Percentiles rank a stretch among this genome's conserved stretches.
Conservation (phyloP, 2,797 vertebrate genomes). For the Clarias platycephalus region DNA sequence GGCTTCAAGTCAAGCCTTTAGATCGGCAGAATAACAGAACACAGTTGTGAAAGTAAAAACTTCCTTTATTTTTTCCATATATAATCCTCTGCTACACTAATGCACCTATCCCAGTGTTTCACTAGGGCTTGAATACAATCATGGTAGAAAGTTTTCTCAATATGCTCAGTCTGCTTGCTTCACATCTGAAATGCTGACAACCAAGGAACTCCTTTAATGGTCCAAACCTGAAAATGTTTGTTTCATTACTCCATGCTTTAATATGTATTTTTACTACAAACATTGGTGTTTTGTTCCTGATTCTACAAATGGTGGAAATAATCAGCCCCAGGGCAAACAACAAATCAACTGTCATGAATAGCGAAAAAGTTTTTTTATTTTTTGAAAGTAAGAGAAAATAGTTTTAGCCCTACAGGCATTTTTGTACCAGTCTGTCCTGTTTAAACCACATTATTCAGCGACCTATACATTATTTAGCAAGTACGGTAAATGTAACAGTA, state of each 20-base stretch:
- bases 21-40: too few relatives aligned
- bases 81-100: too few relatives aligned
- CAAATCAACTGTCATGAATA: background rate
- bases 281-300: constrained; percentile 2
- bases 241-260: background rate
- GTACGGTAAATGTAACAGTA: background rate
- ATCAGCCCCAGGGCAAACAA: background rate
- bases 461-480: background rate
- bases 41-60: too few relatives aligned
- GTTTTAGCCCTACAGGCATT: background rate
- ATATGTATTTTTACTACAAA: constrained; percentile 12
- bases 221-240: too few relatives aligned
- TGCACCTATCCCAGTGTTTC: too few relatives aligned
- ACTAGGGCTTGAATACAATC: too few relatives aligned
- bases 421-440: background rate
- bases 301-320: background rate
- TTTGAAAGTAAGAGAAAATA: background rate
- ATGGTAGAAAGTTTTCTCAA: too few relatives aligned
- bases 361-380: background rate
- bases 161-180: too few relatives aligned
- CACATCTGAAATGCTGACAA: too few relatives aligned
- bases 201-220: too few relatives aligned
- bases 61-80: too few relatives aligned
- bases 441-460: background rate
- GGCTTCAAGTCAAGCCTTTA: too few relatives aligned